Conservation (phyloP, 2,888 invertebrate species). For the Autographa pulchrina region DNA sequence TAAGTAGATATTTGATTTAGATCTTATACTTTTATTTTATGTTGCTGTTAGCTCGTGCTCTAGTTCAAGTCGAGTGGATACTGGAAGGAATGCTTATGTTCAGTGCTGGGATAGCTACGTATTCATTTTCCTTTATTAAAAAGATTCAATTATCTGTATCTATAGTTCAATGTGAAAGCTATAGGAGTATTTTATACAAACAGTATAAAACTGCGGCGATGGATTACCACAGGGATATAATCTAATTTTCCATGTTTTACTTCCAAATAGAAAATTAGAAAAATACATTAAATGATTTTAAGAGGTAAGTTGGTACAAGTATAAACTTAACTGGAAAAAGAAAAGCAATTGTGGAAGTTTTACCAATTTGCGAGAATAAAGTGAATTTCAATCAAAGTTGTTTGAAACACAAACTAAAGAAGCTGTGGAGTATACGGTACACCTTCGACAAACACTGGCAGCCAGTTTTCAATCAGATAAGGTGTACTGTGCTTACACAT, state of each 20-base stretch:
- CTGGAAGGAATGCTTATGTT: background rate
- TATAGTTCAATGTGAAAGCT: no score
- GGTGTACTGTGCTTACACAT: constrained; percentile 38
- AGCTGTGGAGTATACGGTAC: constrained; percentile 63
- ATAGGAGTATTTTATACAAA: background rate
- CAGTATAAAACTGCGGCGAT: background rate
- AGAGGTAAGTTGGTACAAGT: constrained; percentile 52
- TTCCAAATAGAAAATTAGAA: constrained; percentile 25
- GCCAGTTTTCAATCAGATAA: constrained; percentile 58
- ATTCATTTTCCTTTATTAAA: no score
- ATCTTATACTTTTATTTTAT: constrained; percentile 27
- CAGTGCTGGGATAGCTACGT: background rate
- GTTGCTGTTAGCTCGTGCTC: constrained; percentile 5
- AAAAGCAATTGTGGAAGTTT: constrained; percentile 84
- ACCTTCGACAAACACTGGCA: constrained; percentile 73
- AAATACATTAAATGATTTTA: constrained; percentile 46
- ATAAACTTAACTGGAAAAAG: constrained; percentile 66
- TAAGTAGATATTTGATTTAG: constrained; percentile 34
- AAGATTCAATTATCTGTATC: no score
- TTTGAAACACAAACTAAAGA: constrained; percentile 79
- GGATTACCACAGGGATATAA: background rate
- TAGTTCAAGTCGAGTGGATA: background rate
- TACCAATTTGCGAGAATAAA: constrained; percentile 85
- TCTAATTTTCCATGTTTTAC: background rate
- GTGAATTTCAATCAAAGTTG: constrained; percentile 84